Base-by-base conservation (phyloP, 2,113 vertebrate genomes). In the Drymodes brunneopygia region DNA sequence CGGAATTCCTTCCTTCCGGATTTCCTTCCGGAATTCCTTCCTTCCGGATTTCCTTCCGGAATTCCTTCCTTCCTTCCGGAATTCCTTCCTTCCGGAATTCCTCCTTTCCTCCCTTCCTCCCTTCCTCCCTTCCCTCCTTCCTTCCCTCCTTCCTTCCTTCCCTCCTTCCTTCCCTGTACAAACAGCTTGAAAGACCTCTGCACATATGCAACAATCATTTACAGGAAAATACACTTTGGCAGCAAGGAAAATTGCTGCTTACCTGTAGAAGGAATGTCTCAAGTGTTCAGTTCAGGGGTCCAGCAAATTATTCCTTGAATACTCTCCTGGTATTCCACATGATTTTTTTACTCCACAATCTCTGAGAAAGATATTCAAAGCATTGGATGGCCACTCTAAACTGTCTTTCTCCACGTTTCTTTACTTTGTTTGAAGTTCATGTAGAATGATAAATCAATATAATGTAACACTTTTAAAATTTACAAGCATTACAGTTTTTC, bases 291-390 rank as follows among this genome's bases (percentile, higher is more conserved):
- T 74, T 85, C 31, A 62, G 58, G 31, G 20, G 5, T 51, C 27
- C 6, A 60, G 61, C 15, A 36, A 81, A 79, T 69, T 71, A 73
- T 44, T 94, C 44, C 38, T 70, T 82, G 74, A 79, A 25, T 47
- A 33, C 6, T 67, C 15, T 65, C n/a, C 50, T 38, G 23, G 7
- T 50, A 78, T 78, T 73, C 71, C 29, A 48, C 14, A 6, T 9
- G 7, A 15, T 33, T 28, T 42, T 60, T 24, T 6, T 8, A 20
- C 16, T 4, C 20, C 15, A 1, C 8, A 25, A 0, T 42, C 29
- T 58, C 7, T 38, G 17, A 79, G 35, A 25, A 53, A 70, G 1
- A 1, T 29, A 28, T 54, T 58, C 25, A n/a, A 8, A 53, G 13
- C 4, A 0, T 9, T 33, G 19, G 25, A 8, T 20, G 45, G 4